These are phyloP conservation scores for Kradibia gibbosae DNA, from an alignment of 1,140 invertebrate genomes.

Conservation along the genomic window DNA sequence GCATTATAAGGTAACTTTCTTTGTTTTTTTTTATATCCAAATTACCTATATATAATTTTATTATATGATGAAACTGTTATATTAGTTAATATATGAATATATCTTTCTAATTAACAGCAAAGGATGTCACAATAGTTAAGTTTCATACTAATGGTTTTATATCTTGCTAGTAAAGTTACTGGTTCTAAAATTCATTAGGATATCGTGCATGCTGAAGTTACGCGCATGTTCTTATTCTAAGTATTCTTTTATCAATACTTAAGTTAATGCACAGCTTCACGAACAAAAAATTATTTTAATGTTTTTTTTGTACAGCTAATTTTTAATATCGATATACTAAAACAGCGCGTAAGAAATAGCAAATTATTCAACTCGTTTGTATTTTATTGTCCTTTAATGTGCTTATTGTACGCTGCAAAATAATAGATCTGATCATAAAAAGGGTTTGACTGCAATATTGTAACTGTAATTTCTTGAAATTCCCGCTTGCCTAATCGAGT, in stretches of 20 bases:
- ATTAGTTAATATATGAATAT: not conserved
- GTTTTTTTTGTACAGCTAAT: too few relatives aligned
- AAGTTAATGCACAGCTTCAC: not conserved
- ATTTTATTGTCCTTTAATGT: too few relatives aligned
- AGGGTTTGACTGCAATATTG: too few relatives aligned
- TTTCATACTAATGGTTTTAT: constrained; percentile 22
- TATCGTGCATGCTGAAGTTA: constrained; percentile 3
- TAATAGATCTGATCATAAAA: too few relatives aligned
- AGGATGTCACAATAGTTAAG: not conserved
- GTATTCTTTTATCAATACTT: not conserved
- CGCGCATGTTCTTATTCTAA: not conserved
- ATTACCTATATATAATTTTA: constrained; percentile 18
- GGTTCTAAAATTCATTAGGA: constrained; percentile 2
- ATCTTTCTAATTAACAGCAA: not conserved
- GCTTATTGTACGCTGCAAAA: too few relatives aligned
- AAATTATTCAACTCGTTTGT: too few relatives aligned
- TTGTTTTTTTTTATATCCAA: constrained; percentile 3
- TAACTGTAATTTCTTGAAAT: too few relatives aligned
- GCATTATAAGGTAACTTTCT: too few relatives aligned
- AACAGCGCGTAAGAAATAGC: too few relatives aligned
- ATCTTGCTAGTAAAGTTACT: not conserved
- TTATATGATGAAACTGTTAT: not conserved
- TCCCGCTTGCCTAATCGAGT: too few relatives aligned
- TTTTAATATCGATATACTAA: too few relatives aligned
- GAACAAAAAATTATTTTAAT: not conserved